Evolutionary conservation across 1,140 invertebrate species (phyloP), one percentile per base, ranked within the genome.

Genomic region (Papilio machaon): DNA sequence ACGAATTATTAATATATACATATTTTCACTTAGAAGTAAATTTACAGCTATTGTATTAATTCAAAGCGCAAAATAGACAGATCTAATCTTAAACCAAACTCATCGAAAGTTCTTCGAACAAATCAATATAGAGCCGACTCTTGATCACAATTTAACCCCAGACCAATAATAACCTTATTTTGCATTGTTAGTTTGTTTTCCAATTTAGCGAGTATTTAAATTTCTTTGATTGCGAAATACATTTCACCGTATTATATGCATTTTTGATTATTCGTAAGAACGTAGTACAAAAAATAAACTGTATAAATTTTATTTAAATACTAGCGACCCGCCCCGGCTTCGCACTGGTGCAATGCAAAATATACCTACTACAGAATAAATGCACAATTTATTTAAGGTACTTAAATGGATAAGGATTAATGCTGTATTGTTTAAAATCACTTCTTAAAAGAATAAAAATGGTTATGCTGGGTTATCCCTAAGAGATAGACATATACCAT

Each of bases 51-150:
- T 76, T 76, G 54, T 30, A 76, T 76, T 54, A 76, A 76, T 54
- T 76, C 49, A 30, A 54, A 76, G 30, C 30, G 74, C 49, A 38
- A 47, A 49, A 76, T 54, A 4, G 74, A 30, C 19, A 47, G 74
- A 76, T 54, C 74, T 76, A 76, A 76, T 76, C 74, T 76, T 76
- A 49, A 76, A 11, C 23, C 74, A 30, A 76, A 52, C 43, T 76
- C 74, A 52, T 76, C 49, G 43, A 76, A 76, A 76, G 19, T 76
- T 75, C 19, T 76, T 7, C 19, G 30, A 76, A 49, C 74, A 49
- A 52, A 76, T 76, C 47, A 30, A 76, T 52, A 54, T 54, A 52
- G 74, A 76, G 47, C 47, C 49, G 49, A 13, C 74, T 54, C 74
- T 76, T 54, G 23, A 35, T 76, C 74, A 46, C 19, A 5, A 54